These are phyloP conservation scores for Cephalopterus ornatus DNA, from an alignment of 2,113 vertebrate species.

Conservation along the genomic window DNA sequence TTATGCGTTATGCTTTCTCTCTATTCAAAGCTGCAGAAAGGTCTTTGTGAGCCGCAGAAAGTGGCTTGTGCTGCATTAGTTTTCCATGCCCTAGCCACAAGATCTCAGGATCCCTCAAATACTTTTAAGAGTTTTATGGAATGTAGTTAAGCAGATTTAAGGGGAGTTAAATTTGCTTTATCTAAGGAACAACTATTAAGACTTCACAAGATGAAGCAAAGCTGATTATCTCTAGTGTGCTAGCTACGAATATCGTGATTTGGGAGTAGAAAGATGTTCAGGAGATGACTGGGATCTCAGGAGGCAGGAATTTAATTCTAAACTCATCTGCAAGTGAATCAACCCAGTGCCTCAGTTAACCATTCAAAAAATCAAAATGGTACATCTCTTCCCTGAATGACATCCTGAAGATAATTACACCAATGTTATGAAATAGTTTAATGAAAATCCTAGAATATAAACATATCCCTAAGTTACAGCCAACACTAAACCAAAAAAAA, in stretches of 20 bases:
- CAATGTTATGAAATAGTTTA: not conserved
- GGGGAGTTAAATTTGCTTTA: not conserved
- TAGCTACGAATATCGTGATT: not conserved
- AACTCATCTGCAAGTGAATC: not conserved
- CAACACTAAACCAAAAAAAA: not conserved
- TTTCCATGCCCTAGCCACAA: not conserved
- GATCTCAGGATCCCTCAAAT: not conserved
- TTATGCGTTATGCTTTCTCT: not conserved
- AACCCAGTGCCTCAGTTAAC: not conserved
- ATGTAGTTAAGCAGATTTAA: not conserved
- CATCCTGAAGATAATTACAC: not conserved
- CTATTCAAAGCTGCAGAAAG: not conserved
- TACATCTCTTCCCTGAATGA: not conserved
- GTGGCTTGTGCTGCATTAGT: not conserved
- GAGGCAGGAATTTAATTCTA: not conserved
- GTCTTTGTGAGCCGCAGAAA: not conserved
- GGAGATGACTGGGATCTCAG: not conserved
- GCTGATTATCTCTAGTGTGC: not conserved
- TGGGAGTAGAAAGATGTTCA: not conserved
- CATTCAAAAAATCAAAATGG: not conserved
- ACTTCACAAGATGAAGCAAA: not conserved
- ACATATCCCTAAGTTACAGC: not conserved
- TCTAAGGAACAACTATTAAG: not conserved
- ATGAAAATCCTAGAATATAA: not conserved
- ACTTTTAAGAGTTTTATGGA: not conserved